Evolutionary conservation across 2,888 invertebrate genomes (phyloP), one percentile per base, ranked within the genome.

Genomic region (Tipula lateralis): DNA sequence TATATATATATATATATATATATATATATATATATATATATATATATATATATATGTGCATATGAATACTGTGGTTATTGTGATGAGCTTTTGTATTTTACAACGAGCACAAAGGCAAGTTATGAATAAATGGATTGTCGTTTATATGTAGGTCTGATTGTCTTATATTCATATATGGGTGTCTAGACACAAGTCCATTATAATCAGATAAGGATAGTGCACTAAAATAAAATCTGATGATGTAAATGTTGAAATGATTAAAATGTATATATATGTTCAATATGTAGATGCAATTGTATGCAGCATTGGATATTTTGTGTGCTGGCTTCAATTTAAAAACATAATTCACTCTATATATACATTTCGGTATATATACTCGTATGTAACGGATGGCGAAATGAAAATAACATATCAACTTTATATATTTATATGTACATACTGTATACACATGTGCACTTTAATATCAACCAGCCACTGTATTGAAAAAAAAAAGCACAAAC

Each of bases 151-250:
- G 24, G 66, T 66, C 24, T 66, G 66, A 66, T 66, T 66, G 66
- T 66, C 66, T 66, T 66, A 66, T 66, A 66, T n/a, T n/a, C n/a
- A n/a, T 24, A 9, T 9, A 36, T 9, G 36, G 2, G 66, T 66
- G 66, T 66, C 66, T 66, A 66, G 66, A 66, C 66, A 66, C 9
- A 66, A 66, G 66, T 66, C 66, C 66, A 66, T 66, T 66, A 66
- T 19, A 66, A 66, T 66, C 66, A 66, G 66, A 66, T 66, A 66
- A 66, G 66, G 66, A 66, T 66, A 66, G 19, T 24, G 24, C 39
- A 39, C 9, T 13, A 39, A 9, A 13, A 39, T 32, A 44, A 24
- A 66, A 66, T 9, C 66, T 66, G 66, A 66, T 66, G 66, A 66
- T 66, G 24, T 66, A 66, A 24, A 66, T 24, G 24, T 66, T 24